Evolutionary conservation across 1,140 invertebrate genomes (phyloP).

Genomic region (Theocolax elegans): DNA sequence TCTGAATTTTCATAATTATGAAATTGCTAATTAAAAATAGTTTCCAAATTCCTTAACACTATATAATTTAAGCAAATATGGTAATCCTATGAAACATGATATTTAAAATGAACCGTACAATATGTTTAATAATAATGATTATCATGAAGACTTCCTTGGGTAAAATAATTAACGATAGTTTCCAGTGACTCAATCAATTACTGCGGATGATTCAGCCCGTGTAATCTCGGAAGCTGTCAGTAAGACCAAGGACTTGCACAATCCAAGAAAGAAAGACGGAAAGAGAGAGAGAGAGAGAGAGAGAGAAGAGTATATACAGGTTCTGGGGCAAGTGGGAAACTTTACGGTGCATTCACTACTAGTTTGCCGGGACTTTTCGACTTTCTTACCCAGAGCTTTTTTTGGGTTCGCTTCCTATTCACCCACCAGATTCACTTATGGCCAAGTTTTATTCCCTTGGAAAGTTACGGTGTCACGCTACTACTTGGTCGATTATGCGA

Average conservation of each 20-base stretch:
- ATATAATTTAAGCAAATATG: no score
- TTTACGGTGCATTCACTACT: constrained; percentile 55
- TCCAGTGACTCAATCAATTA: constrained; percentile 23
- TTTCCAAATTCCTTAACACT: no score
- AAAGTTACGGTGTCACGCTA: constrained; percentile 48
- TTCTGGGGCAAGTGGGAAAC: constrained; percentile 52
- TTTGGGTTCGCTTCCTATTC: constrained; percentile 50
- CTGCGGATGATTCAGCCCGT: constrained; percentile 8
- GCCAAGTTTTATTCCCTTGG: constrained; percentile 53
- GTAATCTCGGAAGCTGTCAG: constrained; percentile 34
- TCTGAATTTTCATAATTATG: no score
- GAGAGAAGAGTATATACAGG: background rate
- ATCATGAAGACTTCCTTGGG: no score
- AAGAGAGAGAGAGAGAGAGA: background rate
- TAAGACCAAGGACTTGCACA: constrained; percentile 29
- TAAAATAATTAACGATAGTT: constrained; percentile 12
- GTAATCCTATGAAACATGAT: no score
- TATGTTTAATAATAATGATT: no score
- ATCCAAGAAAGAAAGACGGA: background rate
- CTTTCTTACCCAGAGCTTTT: constrained; percentile 29
- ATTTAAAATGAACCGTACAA: no score
- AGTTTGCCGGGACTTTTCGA: constrained; percentile 40
- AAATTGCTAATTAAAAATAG: no score
- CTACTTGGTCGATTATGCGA: constrained; percentile 54
- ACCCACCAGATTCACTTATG: constrained; percentile 51